phyloP scores from a whole-genome alignment of 2,797 vertebrate species.

The Danio choprae region DNA sequence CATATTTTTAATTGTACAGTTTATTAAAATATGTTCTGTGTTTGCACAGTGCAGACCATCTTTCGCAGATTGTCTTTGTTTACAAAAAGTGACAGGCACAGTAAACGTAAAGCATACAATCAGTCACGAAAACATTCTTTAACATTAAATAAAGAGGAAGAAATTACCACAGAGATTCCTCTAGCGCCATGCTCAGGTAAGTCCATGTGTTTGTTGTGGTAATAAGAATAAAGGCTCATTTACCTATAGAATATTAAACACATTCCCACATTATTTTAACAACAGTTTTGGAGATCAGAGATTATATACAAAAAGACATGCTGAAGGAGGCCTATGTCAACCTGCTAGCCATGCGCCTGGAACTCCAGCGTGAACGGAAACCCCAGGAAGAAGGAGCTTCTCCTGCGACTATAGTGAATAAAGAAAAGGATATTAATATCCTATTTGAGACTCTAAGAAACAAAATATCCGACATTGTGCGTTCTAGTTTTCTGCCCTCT shows the following conservation, averaged over 20 bases:
- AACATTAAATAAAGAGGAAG: not conserved
- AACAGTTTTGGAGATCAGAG: no score
- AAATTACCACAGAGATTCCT: constrained; percentile 16
- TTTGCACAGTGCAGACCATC: not conserved
- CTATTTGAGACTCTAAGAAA: constrained; percentile 80
- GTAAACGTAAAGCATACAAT: not conserved
- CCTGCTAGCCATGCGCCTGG: constrained; percentile 78
- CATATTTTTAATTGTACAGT: not conserved
- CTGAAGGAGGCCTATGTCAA: constrained; percentile 82
- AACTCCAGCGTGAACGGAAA: constrained; percentile 73
- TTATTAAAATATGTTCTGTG: not conserved
- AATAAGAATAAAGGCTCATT: not conserved
- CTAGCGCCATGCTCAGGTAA: constrained; percentile 40
- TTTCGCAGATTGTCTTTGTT: not conserved
- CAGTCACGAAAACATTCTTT: not conserved
- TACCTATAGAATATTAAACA: not conserved
- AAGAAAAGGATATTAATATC: constrained; percentile 85
- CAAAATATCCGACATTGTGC: constrained; percentile 75
- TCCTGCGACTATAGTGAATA: constrained; percentile 74
- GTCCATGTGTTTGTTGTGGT: not conserved
- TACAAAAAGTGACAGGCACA: not conserved
- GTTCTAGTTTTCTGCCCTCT: constrained; percentile 72
- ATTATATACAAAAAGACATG: no score
- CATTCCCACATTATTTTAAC: not conserved
- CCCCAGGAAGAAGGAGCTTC: constrained; percentile 62